Conservation (phyloP, 2,113 vertebrate species). For the Pterocles orientalis region DNA sequence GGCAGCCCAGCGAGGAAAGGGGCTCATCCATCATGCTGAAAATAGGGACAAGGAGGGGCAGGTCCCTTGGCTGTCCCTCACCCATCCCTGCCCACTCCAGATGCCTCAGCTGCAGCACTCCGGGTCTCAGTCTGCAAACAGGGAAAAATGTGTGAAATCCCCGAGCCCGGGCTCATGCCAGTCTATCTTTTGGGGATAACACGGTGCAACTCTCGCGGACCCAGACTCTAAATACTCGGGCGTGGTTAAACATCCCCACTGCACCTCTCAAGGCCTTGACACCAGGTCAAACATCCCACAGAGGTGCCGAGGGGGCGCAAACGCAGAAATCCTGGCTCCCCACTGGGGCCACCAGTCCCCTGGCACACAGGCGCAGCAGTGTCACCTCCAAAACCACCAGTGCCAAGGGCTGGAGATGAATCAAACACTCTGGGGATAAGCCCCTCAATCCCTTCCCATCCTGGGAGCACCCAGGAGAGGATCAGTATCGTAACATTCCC, state of each 20-base stretch:
- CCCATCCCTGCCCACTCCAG: neutral
- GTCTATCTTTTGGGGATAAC: neutral
- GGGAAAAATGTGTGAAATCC: neutral
- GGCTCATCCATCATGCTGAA: neutral
- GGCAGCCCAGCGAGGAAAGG: neutral
- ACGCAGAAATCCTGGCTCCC: neutral
- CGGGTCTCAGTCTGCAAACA: neutral
- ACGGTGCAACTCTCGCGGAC: rapidly evolving
- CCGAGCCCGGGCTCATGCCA: neutral
- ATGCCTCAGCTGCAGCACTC: rapidly evolving
- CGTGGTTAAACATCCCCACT: neutral
- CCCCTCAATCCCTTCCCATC: neutral
- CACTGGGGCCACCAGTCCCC: neutral
- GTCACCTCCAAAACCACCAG: neutral
- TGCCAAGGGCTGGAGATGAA: neutral
- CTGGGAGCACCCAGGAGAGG: neutral
- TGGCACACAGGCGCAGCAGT: rapidly evolving
- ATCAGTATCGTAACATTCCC: neutral
- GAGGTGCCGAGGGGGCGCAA: neutral
- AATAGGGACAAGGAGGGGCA: neutral
- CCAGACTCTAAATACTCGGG: neutral
- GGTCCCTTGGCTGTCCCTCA: rapidly evolving
- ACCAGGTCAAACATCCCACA: neutral
- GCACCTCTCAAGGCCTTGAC: neutral
- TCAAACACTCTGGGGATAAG: neutral